Evolutionary conservation across 2,888 invertebrate species (phyloP), one percentile per base, ranked within the genome.

Genomic region (Thysanoteuthis rhombus): DNA sequence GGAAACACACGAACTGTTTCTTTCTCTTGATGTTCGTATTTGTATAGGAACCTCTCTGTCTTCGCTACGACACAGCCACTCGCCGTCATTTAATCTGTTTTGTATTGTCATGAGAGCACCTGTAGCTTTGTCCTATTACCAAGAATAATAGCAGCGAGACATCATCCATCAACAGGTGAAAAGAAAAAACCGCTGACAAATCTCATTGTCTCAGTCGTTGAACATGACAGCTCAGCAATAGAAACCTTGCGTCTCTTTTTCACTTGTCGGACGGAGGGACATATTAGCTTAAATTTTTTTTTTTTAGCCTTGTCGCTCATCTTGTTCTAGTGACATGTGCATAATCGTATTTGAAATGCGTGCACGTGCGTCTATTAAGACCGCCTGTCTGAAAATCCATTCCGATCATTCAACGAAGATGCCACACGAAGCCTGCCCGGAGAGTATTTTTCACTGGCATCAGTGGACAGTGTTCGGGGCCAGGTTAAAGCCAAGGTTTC

Each of bases 71-170:
- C 75, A 12, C 1, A n/a, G 5, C n/a, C 6, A n/a, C 32, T 75
- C 75, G 19, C 52, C 52, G 5, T 52, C 75, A 75, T 75, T n/a
- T 75, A 75, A 75, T 75, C 75, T 12, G 75, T 32, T 75, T 75
- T 75, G 75, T 75, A 75, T 75, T n/a, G 75, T 75, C 75, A 75
- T 75, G 75, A 75, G 75, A 75, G 75, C 75, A n/a, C 75, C 75
- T 75, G 75, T 75, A 75, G 58, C 10, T 75, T 32, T n/a, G n/a
- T 32, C n/a, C 75, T 75, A 4, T 75, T 75, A 75, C 75, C 75
- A 10, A 19, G 8, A n/a, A 75, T 75, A 75, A 75, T n/a, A 12
- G 32, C 32, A 16, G n/a, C 32, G n/a, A 75, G 32, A 75, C 75
- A 10, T n/a, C 75, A 75, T 75, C 75, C n/a, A 75, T 75, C 75